phyloP scores from a whole-genome alignment of 2,888 invertebrate species.

The Plagiodera versicolora region DNA sequence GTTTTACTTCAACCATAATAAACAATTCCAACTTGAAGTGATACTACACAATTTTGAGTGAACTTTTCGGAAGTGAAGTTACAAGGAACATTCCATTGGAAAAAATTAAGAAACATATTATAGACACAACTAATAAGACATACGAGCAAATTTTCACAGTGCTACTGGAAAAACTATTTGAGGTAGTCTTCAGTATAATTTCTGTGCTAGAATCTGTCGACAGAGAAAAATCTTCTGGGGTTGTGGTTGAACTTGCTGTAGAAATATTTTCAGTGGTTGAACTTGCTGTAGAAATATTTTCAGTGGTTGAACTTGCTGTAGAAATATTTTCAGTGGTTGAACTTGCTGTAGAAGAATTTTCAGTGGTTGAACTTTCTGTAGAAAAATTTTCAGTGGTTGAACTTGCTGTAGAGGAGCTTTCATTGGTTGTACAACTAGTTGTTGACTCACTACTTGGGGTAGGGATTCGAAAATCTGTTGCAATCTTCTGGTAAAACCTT shows the following conservation, averaged over 20 bases:
- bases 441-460: not conserved
- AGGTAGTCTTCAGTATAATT: too few species aligned
- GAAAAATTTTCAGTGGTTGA: not conserved
- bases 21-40: too few species aligned
- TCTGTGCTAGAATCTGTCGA: too few species aligned
- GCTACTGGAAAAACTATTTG: not conserved
- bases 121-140: not conserved
- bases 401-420: not conserved
- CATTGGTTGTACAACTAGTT: too few species aligned
- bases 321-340: not conserved
- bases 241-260: not conserved
- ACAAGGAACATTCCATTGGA: not conserved
- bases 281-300: not conserved
- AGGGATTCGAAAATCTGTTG: not conserved
- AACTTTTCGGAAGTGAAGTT: not conserved
- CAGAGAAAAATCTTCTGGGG: not conserved
- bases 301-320: not conserved
- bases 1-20: too few species aligned
- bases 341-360: not conserved
- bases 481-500: conserved; percentile 1
- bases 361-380: not conserved
- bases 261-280: not conserved
- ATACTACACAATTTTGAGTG: not conserved
- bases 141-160: not conserved
- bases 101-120: not conserved